These are phyloP conservation scores for Amiota mariae DNA, from an alignment of 2,888 invertebrate species.

Conservation along the genomic window DNA sequence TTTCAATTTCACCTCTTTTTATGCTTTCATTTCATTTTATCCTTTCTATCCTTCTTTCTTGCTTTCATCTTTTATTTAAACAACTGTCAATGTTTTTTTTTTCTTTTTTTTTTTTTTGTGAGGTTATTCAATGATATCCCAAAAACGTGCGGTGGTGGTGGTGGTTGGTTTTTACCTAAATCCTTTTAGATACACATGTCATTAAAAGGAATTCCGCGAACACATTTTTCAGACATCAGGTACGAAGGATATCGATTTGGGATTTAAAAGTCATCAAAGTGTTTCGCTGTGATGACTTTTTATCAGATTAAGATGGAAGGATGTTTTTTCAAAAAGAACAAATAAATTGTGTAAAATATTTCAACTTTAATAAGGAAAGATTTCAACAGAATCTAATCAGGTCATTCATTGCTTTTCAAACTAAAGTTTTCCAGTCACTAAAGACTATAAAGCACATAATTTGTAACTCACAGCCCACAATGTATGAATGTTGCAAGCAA, in stretches of 20 bases:
- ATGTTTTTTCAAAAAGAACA: no score
- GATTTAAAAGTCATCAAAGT: constrained; percentile 7
- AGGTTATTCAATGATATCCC: neutral
- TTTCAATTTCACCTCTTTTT: neutral
- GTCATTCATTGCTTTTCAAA: neutral
- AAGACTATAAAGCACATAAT: neutral
- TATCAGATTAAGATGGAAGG: neutral
- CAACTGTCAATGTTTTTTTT: neutral
- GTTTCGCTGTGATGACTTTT: neutral
- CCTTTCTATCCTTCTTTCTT: neutral
- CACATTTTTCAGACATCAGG: neutral
- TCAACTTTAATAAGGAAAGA: no score
- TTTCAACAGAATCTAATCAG: no score
- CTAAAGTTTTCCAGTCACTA: neutral
- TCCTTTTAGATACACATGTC: constrained; percentile 2
- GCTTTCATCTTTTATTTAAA: neutral
- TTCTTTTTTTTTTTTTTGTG: no score
- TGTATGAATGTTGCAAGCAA: neutral
- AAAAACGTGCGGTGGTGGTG: neutral
- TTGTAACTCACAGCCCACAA: neutral
- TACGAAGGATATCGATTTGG: constrained; percentile 3
- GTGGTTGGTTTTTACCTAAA: neutral
- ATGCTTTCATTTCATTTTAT: neutral
- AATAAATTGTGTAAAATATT: no score
- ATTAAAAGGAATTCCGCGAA: neutral